Evolutionary conservation across 2,113 vertebrate species (phyloP).

Genomic region (Steatornis caripensis): DNA sequence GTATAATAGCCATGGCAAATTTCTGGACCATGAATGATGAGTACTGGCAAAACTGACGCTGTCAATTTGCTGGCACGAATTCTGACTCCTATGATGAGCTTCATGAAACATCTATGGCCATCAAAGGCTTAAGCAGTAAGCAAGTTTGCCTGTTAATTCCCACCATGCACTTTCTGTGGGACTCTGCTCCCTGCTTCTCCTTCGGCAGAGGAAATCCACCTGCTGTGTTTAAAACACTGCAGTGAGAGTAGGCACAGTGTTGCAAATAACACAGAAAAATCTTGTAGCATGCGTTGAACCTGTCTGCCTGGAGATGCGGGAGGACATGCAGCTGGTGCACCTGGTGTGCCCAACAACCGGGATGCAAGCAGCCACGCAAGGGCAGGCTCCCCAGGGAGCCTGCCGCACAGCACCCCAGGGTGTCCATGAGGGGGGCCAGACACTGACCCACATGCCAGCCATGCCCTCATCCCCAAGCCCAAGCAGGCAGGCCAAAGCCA

Average conservation of each 20-base stretch:
- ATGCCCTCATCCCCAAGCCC: not conserved
- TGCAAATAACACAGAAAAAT: not conserved
- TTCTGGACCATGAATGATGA: not conserved
- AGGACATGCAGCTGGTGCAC: not conserved
- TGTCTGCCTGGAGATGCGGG: not conserved
- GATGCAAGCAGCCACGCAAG: not conserved
- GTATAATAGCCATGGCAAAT: not conserved
- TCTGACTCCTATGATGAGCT: not conserved
- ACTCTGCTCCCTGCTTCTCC: not conserved
- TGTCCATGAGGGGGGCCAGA: not conserved
- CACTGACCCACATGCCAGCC: not conserved
- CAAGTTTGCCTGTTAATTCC: not conserved
- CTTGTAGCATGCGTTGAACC: not conserved
- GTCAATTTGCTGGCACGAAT: not conserved
- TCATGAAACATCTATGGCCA: not conserved
- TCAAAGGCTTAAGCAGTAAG: not conserved
- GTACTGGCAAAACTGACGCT: not conserved
- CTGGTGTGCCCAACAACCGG: not conserved
- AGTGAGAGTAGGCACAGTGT: not conserved
- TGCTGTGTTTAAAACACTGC: not conserved
- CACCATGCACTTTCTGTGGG: not conserved
- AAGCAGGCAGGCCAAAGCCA: not conserved
- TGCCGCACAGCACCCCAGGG: not conserved
- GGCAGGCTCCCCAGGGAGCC: rapidly evolving
- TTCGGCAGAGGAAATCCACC: not conserved